These are phyloP conservation scores for Hippoglossus hippoglossus DNA, from an alignment of 2,797 vertebrate species.

Conservation along the genomic window DNA sequence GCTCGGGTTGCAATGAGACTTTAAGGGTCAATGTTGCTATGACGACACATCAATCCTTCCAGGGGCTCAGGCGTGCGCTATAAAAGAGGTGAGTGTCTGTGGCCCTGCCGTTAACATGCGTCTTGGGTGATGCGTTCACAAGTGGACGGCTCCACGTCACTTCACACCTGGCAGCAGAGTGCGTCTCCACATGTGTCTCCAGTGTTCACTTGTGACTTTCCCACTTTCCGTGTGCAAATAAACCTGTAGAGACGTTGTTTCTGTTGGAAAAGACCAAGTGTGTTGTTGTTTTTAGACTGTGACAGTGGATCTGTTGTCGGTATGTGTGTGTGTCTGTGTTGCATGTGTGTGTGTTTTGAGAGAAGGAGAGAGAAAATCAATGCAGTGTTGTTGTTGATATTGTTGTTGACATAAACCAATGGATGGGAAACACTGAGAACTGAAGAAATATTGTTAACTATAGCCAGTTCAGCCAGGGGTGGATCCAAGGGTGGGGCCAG, in stretches of 20 bases:
- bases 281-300: not conserved
- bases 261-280: not conserved
- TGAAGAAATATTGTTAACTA: no score
- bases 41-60: slow-evolving; percentile 76
- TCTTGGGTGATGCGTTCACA: not conserved
- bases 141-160: not conserved
- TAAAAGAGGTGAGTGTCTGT: slow-evolving; percentile 79
- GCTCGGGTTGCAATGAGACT: slow-evolving; percentile 79
- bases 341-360: no score
- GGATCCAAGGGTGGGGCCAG: no score
- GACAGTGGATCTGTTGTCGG: not conserved
- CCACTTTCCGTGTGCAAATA: not conserved
- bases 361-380: no score
- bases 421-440: no score
- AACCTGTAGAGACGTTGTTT: not conserved
- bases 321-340: not conserved
- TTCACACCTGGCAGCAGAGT: slow-evolving; percentile 1
- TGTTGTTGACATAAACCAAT: no score
- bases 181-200: not conserved
- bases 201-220: not conserved
- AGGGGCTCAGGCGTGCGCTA: slow-evolving; percentile 52
- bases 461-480: no score
- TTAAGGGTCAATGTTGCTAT: slow-evolving; percentile 82
- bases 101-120: slow-evolving; percentile 61
- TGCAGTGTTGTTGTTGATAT: no score